These are phyloP conservation scores for Sebastes dallii DNA, from an alignment of 2,797 vertebrate genomes.

Conservation along the genomic window DNA sequence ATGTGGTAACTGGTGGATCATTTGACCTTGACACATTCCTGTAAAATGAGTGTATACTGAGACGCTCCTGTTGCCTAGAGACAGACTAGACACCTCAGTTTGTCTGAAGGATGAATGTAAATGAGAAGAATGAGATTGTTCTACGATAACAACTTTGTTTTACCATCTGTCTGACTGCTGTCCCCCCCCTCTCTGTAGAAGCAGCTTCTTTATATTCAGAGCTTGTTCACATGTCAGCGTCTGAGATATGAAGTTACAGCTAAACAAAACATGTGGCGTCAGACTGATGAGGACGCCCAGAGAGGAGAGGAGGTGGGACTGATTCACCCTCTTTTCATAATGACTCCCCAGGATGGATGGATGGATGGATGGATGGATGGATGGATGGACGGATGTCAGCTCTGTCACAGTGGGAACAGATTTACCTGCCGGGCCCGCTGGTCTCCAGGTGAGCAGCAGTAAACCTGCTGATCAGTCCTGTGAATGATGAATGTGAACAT, in stretches of 20 bases:
- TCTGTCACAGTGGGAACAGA: conserved; percentile 21
- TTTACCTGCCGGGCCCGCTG: no score
- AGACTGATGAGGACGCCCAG: no score
- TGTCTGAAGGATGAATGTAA: conserved; percentile 59
- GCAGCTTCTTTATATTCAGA: no score
- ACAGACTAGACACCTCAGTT: conserved; percentile 28
- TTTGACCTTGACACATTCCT: no score
- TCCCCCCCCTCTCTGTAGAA: no score
- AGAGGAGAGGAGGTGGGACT: no score
- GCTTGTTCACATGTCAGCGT: no score
- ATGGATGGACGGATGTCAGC: conserved; percentile 10
- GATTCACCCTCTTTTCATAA: conserved; percentile 11
- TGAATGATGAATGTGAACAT: background rate
- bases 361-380: no score
- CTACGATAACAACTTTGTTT: background rate
- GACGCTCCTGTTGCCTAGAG: conserved; percentile 72
- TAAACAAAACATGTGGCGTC: no score
- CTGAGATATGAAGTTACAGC: no score
- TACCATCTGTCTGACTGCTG: background rate
- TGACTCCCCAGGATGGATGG: background rate
- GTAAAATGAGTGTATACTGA: background rate
- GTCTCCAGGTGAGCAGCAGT: background rate
- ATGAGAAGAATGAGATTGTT: background rate
- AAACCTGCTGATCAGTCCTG: conserved; percentile 50
- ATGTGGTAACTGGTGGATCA: no score